These are phyloP conservation scores for Cryptocheilus praepositus DNA, from an alignment of 2,888 invertebrate genomes.

Conservation along the genomic window DNA sequence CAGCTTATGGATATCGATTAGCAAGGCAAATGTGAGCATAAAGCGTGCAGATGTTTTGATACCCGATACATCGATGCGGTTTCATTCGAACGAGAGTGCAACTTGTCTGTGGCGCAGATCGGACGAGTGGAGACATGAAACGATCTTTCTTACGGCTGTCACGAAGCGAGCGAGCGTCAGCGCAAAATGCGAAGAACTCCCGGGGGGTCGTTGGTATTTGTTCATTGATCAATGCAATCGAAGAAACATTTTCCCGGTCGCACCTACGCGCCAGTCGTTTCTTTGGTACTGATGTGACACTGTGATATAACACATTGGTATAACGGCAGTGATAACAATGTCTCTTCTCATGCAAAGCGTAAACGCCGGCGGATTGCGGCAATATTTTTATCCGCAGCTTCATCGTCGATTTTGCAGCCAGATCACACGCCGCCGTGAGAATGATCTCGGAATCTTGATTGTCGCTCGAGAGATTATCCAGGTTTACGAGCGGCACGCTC, in stretches of 20 bases:
- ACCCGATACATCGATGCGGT: neutral
- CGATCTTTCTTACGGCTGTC: slow-evolving; percentile 5
- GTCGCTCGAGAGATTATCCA: slow-evolving; percentile 45
- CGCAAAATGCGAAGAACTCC: slow-evolving; percentile 20
- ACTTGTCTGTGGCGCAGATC: no score
- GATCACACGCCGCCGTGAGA: slow-evolving; percentile 38
- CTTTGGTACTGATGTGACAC: neutral
- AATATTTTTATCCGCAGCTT: slow-evolving; percentile 11
- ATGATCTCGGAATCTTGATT: slow-evolving; percentile 56
- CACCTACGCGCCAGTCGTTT: slow-evolving; percentile 13
- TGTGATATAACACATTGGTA: neutral
- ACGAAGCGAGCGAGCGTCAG: slow-evolving; percentile 15
- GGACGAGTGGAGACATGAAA: neutral
- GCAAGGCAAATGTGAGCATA: no score
- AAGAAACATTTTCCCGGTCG: slow-evolving; percentile 16
- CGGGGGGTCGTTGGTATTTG: slow-evolving; percentile 41
- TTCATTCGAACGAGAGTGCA: neutral
- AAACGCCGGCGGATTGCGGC: neutral
- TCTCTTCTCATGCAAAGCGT: neutral
- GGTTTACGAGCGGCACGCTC: slow-evolving; percentile 50
- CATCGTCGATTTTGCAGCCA: slow-evolving; percentile 37
- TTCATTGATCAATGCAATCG: slow-evolving; percentile 17
- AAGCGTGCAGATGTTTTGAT: neutral
- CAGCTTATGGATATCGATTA: no score
- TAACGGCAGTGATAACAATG: neutral